Evolutionary conservation across 2,888 invertebrate species (phyloP), one percentile per base, ranked within the genome.

Genomic region (Cotesia congregata): DNA sequence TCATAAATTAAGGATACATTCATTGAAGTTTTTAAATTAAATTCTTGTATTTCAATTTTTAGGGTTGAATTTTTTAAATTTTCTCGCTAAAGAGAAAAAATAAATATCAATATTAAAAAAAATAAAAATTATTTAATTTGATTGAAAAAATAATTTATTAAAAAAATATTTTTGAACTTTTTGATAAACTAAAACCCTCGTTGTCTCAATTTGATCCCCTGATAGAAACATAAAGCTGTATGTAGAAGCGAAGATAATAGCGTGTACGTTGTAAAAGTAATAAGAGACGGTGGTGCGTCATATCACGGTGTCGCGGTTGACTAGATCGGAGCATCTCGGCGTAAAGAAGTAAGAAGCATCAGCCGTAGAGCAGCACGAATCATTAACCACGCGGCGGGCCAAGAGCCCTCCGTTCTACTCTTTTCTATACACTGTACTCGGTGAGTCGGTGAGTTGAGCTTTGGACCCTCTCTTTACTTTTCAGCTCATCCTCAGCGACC

Each of bases 331-430:
- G 50, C 9, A 65, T 73, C 71, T 72, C 62, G 61, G 30, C 71
- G 71, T 50, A 50, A 50, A 50, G 50, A 50, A 50, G 50, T 30
- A 30, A 30, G 30, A 30, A 30, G 30, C 30, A 30, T 30, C 50
- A 50, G 50, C 50, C 50, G 50, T 50, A 12, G 65, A 65, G 38
- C 59, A 67, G 30, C 72, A 72, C 73, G 73, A 73, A 73, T 73
- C 73, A 73, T 73, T 73, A 73, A 73, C 65, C 73, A 73, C 67
- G 30, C 73, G 67, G 68, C 50, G 41, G 50, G 68, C 41, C 68
- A 71, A 71, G 61, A 62, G 61, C 64, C 64, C 72, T 72, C 62
- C 5, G 20, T 41, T 62, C 41, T n/a, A 9, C 40, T 62, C 71
- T 3, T 59, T 3, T 59, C 38, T 59, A 5, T 17, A 17, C 69